phyloP scores from a whole-genome alignment of 1,140 invertebrate genomes.

The Drosophila sucinea region DNA sequence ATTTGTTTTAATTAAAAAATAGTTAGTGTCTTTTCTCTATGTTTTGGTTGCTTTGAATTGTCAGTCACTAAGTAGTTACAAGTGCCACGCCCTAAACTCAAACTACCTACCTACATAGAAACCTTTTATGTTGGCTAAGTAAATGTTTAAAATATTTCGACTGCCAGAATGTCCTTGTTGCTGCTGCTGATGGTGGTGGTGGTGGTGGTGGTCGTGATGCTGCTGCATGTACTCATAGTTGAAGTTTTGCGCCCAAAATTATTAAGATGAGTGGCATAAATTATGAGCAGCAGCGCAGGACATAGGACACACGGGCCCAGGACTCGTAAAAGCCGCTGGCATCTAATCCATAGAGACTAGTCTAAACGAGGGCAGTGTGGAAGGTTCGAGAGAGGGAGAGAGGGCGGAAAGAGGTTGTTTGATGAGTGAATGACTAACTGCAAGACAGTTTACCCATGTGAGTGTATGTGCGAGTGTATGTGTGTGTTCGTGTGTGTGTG shows the following conservation, averaged over 20 bases:
- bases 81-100: slow-evolving; percentile 10
- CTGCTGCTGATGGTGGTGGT: slow-evolving; percentile 19
- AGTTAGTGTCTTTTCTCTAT: no score
- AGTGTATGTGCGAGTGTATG: slow-evolving; percentile 3
- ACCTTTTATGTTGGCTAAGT: slow-evolving; percentile 65
- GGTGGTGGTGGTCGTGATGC: slow-evolving; percentile 5
- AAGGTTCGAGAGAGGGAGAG: not conserved
- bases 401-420: slow-evolving; percentile 34
- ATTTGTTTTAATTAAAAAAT: no score
- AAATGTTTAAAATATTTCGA: slow-evolving; percentile 77
- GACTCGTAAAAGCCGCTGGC: slow-evolving; percentile 69
- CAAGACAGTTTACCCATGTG: slow-evolving; percentile 60
- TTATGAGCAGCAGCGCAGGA: slow-evolving; percentile 55
- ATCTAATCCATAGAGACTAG: slow-evolving; percentile 68
- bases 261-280: slow-evolving; percentile 82
- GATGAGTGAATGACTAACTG: slow-evolving; percentile 80
- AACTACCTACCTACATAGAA: not conserved
- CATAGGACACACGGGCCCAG: slow-evolving; percentile 35
- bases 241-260: slow-evolving; percentile 77
- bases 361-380: slow-evolving; percentile 6
- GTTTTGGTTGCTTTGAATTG: no score
- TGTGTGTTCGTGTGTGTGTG: slow-evolving; percentile 18
- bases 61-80: not conserved
- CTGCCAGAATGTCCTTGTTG: slow-evolving; percentile 44
- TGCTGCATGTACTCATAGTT: slow-evolving; percentile 53